A percentile compares a stretch with the other conserved stretches of the same genome.
These are phyloP conservation scores for Orussus abietinus DNA, from an alignment of 1,140 invertebrate species.

Conservation along the genomic window DNA sequence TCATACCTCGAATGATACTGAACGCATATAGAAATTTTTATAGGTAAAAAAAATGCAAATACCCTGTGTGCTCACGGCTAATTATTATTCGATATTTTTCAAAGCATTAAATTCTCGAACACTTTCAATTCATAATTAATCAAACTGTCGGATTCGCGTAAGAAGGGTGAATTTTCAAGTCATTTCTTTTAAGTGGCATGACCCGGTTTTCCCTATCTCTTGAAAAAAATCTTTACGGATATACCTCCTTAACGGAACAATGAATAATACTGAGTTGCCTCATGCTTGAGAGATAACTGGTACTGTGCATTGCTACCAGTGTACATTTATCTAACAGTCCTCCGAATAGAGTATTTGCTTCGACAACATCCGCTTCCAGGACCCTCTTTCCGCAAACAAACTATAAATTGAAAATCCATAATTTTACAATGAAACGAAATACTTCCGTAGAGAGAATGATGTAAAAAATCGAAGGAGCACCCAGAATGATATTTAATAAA, in stretches of 20 bases:
- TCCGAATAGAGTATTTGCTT: slow-evolving; percentile 18
- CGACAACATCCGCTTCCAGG: slow-evolving; percentile 10
- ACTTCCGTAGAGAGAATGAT: no score
- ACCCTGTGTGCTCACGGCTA: no score
- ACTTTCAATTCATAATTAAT: no score
- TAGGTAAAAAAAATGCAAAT: no score
- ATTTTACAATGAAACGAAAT: slow-evolving; percentile 15
- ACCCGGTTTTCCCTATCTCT: no score
- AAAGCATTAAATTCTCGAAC: slow-evolving; percentile 3
- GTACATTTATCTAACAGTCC: slow-evolving; percentile 20
- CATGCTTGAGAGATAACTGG: slow-evolving; percentile 14
- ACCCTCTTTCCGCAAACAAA: slow-evolving; percentile 22
- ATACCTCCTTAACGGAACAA: slow-evolving; percentile 22
- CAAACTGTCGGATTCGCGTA: no score
- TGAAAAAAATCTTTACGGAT: slow-evolving; percentile 3
- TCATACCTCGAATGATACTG: no score
- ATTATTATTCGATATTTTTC: slow-evolving; percentile 2
- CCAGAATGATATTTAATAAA: no score
- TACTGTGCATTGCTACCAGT: slow-evolving; percentile 13
- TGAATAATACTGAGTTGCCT: slow-evolving; percentile 21
- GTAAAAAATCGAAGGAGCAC: no score
- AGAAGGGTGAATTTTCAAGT: no score
- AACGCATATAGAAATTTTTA: no score
- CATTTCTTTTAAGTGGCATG: slow-evolving; percentile 3
- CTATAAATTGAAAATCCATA: slow-evolving; percentile 12